Conservation (phyloP, 2,797 vertebrate species). For the Ctenopoma kingsleyae region DNA sequence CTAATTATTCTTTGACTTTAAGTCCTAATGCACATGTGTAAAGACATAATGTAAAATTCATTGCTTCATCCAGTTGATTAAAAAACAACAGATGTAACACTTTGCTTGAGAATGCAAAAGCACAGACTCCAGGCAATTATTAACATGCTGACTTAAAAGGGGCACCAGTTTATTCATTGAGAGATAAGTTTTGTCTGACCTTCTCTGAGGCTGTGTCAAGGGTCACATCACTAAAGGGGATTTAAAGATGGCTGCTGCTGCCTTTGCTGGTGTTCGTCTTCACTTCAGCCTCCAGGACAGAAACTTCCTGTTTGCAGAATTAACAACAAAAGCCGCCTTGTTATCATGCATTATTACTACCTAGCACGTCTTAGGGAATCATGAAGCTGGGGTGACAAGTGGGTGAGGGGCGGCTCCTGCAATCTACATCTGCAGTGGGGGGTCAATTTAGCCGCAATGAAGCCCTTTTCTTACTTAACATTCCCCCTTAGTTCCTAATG, state of each 20-base stretch:
- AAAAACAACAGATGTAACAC: slow-evolving; percentile 34
- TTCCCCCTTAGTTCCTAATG: slow-evolving; percentile 52
- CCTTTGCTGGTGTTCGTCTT: slow-evolving; percentile 52
- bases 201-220: slow-evolving; percentile 73
- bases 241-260: slow-evolving; percentile 68
- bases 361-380: slow-evolving; percentile 70
- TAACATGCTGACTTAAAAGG: slow-evolving; percentile 59
- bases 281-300: slow-evolving; percentile 65
- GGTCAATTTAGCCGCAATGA: slow-evolving; percentile 63
- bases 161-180: slow-evolving; percentile 76
- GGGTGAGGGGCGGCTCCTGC: slow-evolving; percentile 24
- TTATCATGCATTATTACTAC: slow-evolving; percentile 72
- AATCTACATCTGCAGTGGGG: slow-evolving; percentile 67
- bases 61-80: slow-evolving; percentile 23
- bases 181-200: slow-evolving; percentile 81
- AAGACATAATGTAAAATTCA: not conserved
- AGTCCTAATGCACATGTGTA: not conserved
- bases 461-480: slow-evolving; percentile 36
- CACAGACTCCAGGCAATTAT: slow-evolving; percentile 30
- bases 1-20: not conserved
- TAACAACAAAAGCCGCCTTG: slow-evolving; percentile 80
- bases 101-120: slow-evolving; percentile 23
- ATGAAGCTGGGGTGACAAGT: slow-evolving; percentile 29
- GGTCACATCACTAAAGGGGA: slow-evolving; percentile 75
- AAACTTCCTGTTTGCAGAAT: slow-evolving; percentile 74